phyloP scores from a whole-genome alignment of 2,797 vertebrate species.

The Sylvia borin region DNA sequence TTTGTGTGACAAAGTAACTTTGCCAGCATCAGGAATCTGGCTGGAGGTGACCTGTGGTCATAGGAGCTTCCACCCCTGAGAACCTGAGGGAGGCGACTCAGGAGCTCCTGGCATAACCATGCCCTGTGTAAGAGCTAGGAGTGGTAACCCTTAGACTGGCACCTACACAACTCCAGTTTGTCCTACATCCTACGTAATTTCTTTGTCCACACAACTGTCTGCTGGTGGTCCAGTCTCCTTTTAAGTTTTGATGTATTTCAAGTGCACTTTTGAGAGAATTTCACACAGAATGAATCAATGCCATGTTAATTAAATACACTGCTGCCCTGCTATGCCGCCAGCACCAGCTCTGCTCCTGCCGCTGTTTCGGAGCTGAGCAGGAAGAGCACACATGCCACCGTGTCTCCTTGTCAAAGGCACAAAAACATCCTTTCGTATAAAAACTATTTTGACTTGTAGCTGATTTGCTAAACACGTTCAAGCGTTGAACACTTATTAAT shows the following conservation, averaged over 20 bases:
- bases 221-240: neutral
- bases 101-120: neutral
- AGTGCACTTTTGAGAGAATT: neutral
- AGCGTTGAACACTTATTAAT: neutral
- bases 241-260: neutral
- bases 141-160: neutral
- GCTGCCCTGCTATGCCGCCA: neutral
- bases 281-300: neutral
- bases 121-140: neutral
- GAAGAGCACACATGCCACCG: neutral
- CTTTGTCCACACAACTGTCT: neutral
- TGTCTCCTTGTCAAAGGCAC: neutral
- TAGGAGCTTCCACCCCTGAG: neutral
- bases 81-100: neutral
- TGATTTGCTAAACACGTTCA: neutral
- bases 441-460: neutral
- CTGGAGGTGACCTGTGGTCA: neutral
- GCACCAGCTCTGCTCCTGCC: neutral
- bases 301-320: neutral
- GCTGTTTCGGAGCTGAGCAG: neutral
- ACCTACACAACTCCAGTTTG: neutral
- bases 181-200: neutral
- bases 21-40: neutral
- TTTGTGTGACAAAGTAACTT: neutral
- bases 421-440: neutral